Evolutionary conservation across 2,888 invertebrate genomes (phyloP), one percentile per base, ranked within the genome.

Genomic region (Orthonychiurus folsomi): DNA sequence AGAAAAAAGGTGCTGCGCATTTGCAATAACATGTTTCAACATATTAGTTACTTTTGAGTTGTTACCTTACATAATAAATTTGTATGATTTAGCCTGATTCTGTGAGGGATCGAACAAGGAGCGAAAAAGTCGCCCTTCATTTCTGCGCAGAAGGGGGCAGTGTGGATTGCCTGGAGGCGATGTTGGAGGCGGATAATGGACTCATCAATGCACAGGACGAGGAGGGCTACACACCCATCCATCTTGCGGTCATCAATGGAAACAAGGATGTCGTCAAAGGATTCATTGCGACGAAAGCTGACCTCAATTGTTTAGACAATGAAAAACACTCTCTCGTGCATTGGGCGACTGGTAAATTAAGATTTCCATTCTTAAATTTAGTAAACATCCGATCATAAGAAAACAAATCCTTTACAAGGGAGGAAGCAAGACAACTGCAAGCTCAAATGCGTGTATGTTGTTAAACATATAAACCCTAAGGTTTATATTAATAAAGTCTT

Each of bases 321-420:
- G 96, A 97, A 76, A 88, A 89, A 65, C 97, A 97, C 77, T 92
- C 94, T 1, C 89, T 92, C 55, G 88, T 96, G 12, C 97, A 99
- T 78, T 99, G 97, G 97, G 95, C 97, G 21, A 93, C 95, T 69
- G 96, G 95, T 94, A 77, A 79, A n/a, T n/a, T n/a, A n/a, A n/a
- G n/a, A n/a, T n/a, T n/a, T n/a, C n/a, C n/a, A n/a, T n/a, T n/a
- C n/a, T n/a, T n/a, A n/a, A n/a, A n/a, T n/a, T n/a, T n/a, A n/a
- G n/a, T n/a, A n/a, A n/a, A n/a, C n/a, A n/a, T n/a, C n/a, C n/a
- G n/a, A n/a, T n/a, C n/a, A n/a, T n/a, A n/a, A n/a, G n/a, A n/a
- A n/a, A n/a, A n/a, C n/a, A n/a, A n/a, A n/a, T n/a, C n/a, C n/a
- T n/a, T n/a, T n/a, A n/a, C n/a, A n/a, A n/a, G n/a, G n/a, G n/a